Evolutionary conservation across 2,113 vertebrate species (phyloP).

Genomic region (Rallus limicola): DNA sequence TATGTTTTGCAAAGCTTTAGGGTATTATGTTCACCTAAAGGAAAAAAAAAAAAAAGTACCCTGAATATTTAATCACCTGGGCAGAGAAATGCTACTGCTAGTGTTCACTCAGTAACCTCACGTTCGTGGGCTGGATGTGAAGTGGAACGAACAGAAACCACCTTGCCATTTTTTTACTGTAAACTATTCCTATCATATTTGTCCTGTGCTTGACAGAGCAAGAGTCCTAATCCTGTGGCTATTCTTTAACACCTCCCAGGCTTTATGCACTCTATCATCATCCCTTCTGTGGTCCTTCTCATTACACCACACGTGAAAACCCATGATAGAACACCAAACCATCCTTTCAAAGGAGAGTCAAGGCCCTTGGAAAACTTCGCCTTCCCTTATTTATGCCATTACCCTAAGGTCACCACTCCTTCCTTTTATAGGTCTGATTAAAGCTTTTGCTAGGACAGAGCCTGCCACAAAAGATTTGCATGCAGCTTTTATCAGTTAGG

Average conservation of each 20-base stretch:
- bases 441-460: neutral
- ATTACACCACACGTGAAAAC: neutral
- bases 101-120: neutral
- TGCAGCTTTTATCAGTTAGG: neutral
- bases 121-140: neutral
- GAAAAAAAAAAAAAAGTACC: neutral
- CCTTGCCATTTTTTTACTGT: neutral
- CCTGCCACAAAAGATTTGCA: neutral
- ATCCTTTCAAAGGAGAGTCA: neutral
- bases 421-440: neutral
- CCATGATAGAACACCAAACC: neutral
- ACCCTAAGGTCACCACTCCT: neutral
- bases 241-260: neutral
- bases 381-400: neutral
- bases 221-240: neutral
- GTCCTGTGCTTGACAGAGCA: neutral
- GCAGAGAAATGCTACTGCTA: neutral
- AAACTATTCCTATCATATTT: neutral
- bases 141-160: neutral
- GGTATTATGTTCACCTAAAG: neutral
- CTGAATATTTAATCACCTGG: neutral
- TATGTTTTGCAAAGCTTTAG: neutral
- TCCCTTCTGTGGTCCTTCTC: neutral
- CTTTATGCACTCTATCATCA: neutral
- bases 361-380: neutral